Conservation (phyloP, 2,113 vertebrate genomes). For the Candoia aspera region DNA sequence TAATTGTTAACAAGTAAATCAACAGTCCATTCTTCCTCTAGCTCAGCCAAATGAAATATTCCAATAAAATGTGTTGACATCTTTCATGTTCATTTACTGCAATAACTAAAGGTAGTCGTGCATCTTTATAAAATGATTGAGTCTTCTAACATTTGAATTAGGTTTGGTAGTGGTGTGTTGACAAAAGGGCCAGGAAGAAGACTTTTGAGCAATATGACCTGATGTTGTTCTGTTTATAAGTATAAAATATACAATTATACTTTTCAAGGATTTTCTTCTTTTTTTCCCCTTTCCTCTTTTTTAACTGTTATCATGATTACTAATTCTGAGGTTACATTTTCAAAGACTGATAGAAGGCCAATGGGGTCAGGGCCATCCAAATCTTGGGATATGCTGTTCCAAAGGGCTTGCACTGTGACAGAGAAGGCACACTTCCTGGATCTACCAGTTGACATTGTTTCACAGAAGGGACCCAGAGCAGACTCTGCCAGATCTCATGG, state of each 20-base stretch:
- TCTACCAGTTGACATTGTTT: too few species aligned
- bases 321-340: background rate
- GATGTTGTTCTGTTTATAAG: too few species aligned
- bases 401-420: too few species aligned
- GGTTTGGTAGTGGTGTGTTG: background rate
- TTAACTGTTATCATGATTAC: background rate
- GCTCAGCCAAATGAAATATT: background rate
- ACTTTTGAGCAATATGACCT: too few species aligned
- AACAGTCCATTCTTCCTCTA: background rate
- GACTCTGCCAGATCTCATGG: too few species aligned
- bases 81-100: background rate
- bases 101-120: background rate
- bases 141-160: background rate
- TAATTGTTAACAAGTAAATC: background rate
- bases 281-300: background rate
- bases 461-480: too few species aligned
- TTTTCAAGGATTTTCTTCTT: background rate
- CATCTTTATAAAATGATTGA: background rate
- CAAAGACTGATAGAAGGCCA: too few species aligned
- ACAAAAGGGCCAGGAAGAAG: too few species aligned
- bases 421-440: too few species aligned
- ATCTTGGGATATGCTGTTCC: too few species aligned
- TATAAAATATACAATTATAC: background rate
- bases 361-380: too few species aligned
- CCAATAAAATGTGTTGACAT: background rate